Percentiles rank a stretch among this genome's conserved stretches.
Evolutionary conservation across 2,888 invertebrate species (phyloP).

Genomic region (Hemithea aestivaria): DNA sequence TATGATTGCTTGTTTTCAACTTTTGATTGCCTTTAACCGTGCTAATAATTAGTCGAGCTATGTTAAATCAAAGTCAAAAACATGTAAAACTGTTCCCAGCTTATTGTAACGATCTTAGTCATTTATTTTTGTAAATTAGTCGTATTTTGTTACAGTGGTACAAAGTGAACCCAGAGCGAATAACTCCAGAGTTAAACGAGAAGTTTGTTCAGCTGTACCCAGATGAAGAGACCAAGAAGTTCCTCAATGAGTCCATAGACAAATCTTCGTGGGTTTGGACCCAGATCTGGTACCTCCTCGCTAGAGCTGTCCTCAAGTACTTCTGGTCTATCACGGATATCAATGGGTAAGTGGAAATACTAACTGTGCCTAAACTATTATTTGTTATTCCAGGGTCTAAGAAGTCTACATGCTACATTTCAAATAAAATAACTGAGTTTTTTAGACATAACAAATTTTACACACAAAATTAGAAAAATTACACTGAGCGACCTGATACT

Average conservation of each 20-base stretch:
- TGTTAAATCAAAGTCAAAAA: too few relatives aligned
- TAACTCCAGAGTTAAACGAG: slow-evolving; percentile 75
- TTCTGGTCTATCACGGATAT: slow-evolving; percentile 97
- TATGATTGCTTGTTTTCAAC: too few relatives aligned
- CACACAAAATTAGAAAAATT: too few relatives aligned
- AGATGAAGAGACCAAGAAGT: slow-evolving; percentile 86
- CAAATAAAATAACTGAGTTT: too few relatives aligned
- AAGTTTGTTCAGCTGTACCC: slow-evolving; percentile 83
- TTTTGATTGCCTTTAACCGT: too few relatives aligned
- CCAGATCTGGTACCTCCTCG: slow-evolving; percentile 94
- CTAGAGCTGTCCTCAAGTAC: slow-evolving; percentile 89
- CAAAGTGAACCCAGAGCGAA: slow-evolving; percentile 75
- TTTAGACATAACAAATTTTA: too few relatives aligned
- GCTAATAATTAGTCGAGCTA: too few relatives aligned
- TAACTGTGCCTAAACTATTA: too few relatives aligned
- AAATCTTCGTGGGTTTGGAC: slow-evolving; percentile 92
- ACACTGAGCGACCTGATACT: too few relatives aligned
- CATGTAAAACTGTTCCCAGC: too few relatives aligned
- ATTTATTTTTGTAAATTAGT: neutral
- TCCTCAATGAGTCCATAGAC: slow-evolving; percentile 85
- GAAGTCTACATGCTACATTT: neutral
- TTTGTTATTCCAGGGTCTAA: slow-evolving; percentile 1
- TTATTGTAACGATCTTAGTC: too few relatives aligned
- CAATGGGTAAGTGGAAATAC: slow-evolving; percentile 87
- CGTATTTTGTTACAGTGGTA: slow-evolving; percentile 83